Conservation (phyloP, 92 coral and sea anemone species). For the Pocillopora grandis region DNA sequence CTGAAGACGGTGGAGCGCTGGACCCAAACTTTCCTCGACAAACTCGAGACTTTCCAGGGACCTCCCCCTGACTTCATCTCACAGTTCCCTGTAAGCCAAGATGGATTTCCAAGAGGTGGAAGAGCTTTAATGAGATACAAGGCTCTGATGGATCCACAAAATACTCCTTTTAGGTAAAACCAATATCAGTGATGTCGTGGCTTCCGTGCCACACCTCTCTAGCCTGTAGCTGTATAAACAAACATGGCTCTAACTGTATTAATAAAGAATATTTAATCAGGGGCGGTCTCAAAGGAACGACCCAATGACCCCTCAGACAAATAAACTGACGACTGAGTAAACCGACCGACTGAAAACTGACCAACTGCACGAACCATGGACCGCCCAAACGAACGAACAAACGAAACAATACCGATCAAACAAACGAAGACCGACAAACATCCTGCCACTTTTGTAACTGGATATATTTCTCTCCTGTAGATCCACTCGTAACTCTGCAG, state of each 20-base stretch:
- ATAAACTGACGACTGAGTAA: too few species aligned
- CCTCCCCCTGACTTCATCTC: constrained; percentile 89
- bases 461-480: constrained; percentile 35
- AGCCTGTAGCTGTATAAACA: too few species aligned
- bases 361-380: neutral
- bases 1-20: constrained; percentile 89
- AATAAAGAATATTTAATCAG: too few species aligned
- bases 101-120: constrained; percentile 93
- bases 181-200: too few species aligned
- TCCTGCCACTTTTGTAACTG: neutral
- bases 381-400: neutral
- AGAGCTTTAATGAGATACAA: constrained; percentile 92
- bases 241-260: too few species aligned
- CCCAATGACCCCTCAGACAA: too few species aligned
- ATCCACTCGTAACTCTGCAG: constrained; percentile 80
- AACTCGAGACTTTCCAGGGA: constrained; percentile 80
- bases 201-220: neutral
- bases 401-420: neutral
- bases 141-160: constrained; percentile 91
- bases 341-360: neutral
- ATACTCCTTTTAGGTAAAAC: constrained; percentile 93
- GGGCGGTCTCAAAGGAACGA: too few species aligned
- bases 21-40: constrained; percentile 81
- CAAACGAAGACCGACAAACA: neutral
- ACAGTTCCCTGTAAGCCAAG: constrained; percentile 87